These are phyloP conservation scores for Enteromius argenteus DNA, from an alignment of 2,797 vertebrate species.

Conservation along the genomic window DNA sequence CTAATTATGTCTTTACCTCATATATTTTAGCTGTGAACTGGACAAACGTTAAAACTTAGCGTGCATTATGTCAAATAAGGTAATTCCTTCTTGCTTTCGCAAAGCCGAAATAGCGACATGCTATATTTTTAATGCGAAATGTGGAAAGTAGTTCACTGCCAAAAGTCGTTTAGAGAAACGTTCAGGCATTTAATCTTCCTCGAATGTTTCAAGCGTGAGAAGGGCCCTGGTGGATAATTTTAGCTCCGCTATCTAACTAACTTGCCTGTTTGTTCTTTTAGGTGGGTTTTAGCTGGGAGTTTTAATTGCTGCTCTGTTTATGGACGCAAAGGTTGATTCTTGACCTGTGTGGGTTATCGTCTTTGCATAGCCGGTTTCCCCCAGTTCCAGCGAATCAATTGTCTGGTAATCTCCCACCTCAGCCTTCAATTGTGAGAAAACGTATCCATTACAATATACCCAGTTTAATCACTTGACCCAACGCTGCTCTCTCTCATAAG, in stretches of 20 bases:
- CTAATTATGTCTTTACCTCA: slow-evolving; percentile 82
- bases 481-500: slow-evolving; percentile 75
- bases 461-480: slow-evolving; percentile 75
- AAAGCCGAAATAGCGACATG: neutral
- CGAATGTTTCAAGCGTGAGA: slow-evolving; percentile 65
- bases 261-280: slow-evolving; percentile 74
- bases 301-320: slow-evolving; percentile 77
- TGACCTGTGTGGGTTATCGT: slow-evolving; percentile 92
- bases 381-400: slow-evolving; percentile 88
- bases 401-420: slow-evolving; percentile 86
- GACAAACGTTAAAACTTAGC: slow-evolving; percentile 27
- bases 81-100: neutral
- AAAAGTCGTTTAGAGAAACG: slow-evolving; percentile 75
- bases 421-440: slow-evolving; percentile 93
- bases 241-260: slow-evolving; percentile 75
- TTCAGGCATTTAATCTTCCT: slow-evolving; percentile 69
- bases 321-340: slow-evolving; percentile 77
- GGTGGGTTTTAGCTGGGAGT: slow-evolving; percentile 79
- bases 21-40: slow-evolving; percentile 36
- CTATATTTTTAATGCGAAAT: neutral
- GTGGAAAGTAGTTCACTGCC: slow-evolving; percentile 44
- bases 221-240: slow-evolving; percentile 72
- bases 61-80: neutral
- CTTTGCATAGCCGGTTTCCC: slow-evolving; percentile 84
- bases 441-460: slow-evolving; percentile 69